Conservation (phyloP, 2,888 invertebrate genomes). For the Tethea ocularis region DNA sequence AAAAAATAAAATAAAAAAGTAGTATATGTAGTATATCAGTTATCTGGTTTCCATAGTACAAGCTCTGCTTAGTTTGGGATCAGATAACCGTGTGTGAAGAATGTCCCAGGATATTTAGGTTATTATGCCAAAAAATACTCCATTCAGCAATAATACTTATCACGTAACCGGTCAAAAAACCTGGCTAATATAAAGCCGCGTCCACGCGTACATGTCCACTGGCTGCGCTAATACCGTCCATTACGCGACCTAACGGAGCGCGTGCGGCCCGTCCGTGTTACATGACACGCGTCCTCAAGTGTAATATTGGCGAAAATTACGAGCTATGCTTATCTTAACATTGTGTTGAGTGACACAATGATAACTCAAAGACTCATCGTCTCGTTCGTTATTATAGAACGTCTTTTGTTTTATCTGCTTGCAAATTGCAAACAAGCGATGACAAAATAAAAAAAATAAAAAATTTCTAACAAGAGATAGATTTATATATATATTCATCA, state of each 20-base stretch:
- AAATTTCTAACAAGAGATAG: no score
- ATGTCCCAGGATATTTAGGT: no score
- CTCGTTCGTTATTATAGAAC: background rate
- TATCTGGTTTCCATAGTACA: no score
- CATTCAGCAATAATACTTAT: background rate
- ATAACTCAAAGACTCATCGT: background rate
- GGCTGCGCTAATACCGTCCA: constrained; percentile 25
- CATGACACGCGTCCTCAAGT: constrained; percentile 50
- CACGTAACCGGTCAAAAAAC: background rate
- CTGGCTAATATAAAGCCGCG: background rate
- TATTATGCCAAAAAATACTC: background rate
- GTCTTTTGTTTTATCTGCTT: no score
- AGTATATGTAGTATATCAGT: no score
- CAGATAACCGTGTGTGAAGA: no score
- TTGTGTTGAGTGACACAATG: constrained; percentile 19
- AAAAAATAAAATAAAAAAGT: no score
- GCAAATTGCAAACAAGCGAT: no score
- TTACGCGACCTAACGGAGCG: constrained; percentile 54
- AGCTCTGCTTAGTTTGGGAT: no score
- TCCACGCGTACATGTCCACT: background rate
- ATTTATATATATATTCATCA: no score
- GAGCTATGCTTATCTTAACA: constrained; percentile 35
- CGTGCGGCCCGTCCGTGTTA: constrained; percentile 40
- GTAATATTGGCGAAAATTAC: constrained; percentile 56
- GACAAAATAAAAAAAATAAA: no score